These are phyloP conservation scores for Platynereis dumerilii DNA, from an alignment of 2,888 invertebrate genomes.

Conservation along the genomic window DNA sequence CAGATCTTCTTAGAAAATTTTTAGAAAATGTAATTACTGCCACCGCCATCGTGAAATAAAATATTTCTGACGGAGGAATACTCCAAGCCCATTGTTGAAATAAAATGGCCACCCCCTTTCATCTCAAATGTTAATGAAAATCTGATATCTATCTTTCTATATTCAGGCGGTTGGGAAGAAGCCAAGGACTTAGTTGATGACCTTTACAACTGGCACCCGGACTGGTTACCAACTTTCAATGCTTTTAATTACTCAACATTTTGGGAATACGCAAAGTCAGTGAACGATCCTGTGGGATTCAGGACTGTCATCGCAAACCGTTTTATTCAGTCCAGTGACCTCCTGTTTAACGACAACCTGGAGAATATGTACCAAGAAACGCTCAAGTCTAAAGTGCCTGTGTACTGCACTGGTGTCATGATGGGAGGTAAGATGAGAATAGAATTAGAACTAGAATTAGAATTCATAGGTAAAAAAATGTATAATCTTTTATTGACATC, in stretches of 20 bases:
- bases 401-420: constrained; percentile 23
- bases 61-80: too few relatives aligned
- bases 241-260: constrained; percentile 30
- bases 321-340: constrained; percentile 28
- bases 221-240: neutral
- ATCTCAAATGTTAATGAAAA: too few relatives aligned
- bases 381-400: neutral
- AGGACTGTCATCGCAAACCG: constrained; percentile 26
- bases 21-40: too few relatives aligned
- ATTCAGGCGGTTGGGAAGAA: neutral
- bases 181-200: neutral
- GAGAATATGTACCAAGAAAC: neutral
- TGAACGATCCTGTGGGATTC: constrained; percentile 29
- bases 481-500: too few relatives aligned
- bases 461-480: too few relatives aligned
- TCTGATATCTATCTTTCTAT: neutral
- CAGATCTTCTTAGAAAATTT: too few relatives aligned
- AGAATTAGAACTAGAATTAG: too few relatives aligned
- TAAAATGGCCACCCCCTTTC: too few relatives aligned
- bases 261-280: constrained; percentile 32
- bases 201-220: neutral
- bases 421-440: constrained; percentile 36
- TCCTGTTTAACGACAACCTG: neutral
- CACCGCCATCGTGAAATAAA: too few relatives aligned
- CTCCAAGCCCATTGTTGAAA: too few relatives aligned